phyloP scores from a whole-genome alignment of 1,140 invertebrate genomes.

The Episyrphus balteatus region DNA sequence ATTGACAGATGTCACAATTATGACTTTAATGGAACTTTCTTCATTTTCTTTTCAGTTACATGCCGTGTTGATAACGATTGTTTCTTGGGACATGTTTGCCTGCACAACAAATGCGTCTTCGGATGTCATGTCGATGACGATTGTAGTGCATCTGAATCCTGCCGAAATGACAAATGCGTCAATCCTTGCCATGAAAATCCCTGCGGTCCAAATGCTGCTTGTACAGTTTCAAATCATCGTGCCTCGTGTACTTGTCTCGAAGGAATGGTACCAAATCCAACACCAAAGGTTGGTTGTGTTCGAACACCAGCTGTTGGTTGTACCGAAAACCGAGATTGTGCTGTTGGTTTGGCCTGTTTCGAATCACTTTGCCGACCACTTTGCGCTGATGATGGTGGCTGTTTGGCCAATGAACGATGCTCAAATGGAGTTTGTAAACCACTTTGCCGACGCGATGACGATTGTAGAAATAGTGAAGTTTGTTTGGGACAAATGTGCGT shows the following conservation, averaged over 20 bases:
- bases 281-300: slow-evolving; percentile 69
- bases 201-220: slow-evolving; percentile 74
- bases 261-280: slow-evolving; percentile 73
- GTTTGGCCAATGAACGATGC: slow-evolving; percentile 72
- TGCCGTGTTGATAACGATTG: slow-evolving; percentile 84
- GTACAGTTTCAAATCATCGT: slow-evolving; percentile 68
- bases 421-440: slow-evolving; percentile 55
- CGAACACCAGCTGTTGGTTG: slow-evolving; percentile 60
- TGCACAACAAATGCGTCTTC: slow-evolving; percentile 70
- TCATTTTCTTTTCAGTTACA: slow-evolving; percentile 49
- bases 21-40: slow-evolving; percentile 1
- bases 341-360: slow-evolving; percentile 54
- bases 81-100: slow-evolving; percentile 79
- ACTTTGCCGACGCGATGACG: slow-evolving; percentile 60
- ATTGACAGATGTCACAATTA: neutral
- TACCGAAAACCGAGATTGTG: slow-evolving; percentile 60
- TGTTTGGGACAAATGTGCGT: slow-evolving; percentile 69
- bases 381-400: slow-evolving; percentile 62
- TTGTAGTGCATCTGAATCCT: slow-evolving; percentile 70
- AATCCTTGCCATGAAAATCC: slow-evolving; percentile 66
- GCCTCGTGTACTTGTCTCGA: slow-evolving; percentile 66
- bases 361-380: slow-evolving; percentile 59
- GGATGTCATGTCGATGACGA: slow-evolving; percentile 80
- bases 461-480: slow-evolving; percentile 73
- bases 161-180: slow-evolving; percentile 63